Evolutionary conservation across 1,140 invertebrate species (phyloP), one percentile per base, ranked within the genome.

Genomic region (Drosophila equinoxialis): DNA sequence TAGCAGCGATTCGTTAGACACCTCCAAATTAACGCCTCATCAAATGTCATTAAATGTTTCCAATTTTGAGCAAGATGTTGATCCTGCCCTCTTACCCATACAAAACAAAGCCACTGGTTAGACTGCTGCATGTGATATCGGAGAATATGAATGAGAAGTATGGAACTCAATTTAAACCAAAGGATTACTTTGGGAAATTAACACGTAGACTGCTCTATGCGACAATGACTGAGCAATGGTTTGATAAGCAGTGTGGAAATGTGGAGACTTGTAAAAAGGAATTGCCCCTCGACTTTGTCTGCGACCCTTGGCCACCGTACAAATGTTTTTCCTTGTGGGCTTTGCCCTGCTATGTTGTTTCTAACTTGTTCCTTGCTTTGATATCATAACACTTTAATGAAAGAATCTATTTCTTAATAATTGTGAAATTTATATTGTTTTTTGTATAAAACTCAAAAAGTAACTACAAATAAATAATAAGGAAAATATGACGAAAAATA

Each of bases 1-100:
- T 66, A 60, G 58, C 1, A 86, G 77, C 65, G 66, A 86, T 51
- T 78, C 77, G 13, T 37, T 92, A 13, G 84, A 92, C 63, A 74
- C 73, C 3, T 86, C 89, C 0, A 90, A 77, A 69, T 3, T 92
- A 1, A 82, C 79, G 1, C 91, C 77, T 5, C 63, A 61, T n/a
- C 91, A 92, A 71, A 94, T 93, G 92, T 93, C 91, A 58, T 93
- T 77, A 79, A 92, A 87, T 90, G 92, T 91, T 70, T 94, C 93
- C 75, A 93, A 93, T 57, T 91, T 95, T 7, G 93, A 94, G 72
- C 95, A 95, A 73, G 93, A 95, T 74, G 95, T 96, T 5, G 96
- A 97, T 93, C 96, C 96, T 2, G 96, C 96, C 77, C 79, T 95
- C 7, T 93, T 95, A 74, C 96, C 96, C n/a, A 95, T 97, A 48